Percentiles rank a stretch among this genome's conserved stretches.
These are phyloP conservation scores for Hemithea aestivaria DNA, from an alignment of 2,888 invertebrate species.

Conservation along the genomic window DNA sequence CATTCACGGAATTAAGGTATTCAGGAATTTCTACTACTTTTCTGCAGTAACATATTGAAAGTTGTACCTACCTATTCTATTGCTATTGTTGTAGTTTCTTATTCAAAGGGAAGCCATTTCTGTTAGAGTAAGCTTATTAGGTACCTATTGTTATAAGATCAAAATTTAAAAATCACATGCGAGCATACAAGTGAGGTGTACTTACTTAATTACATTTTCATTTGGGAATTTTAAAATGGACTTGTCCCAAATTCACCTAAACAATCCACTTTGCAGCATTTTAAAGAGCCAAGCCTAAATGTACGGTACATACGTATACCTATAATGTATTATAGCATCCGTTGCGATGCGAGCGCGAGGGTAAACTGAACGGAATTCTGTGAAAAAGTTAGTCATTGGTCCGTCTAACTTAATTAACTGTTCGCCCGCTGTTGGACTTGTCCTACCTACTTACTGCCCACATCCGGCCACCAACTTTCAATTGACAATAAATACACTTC, in stretches of 20 bases:
- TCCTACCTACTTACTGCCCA: constrained; percentile 4
- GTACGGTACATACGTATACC: not conserved
- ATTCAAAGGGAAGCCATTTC: too few species aligned
- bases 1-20: constrained; percentile 12
- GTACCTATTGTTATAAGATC: too few species aligned
- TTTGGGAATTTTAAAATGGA: too few species aligned
- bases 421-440: constrained; percentile 17
- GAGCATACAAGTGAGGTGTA: too few species aligned
- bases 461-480: constrained; percentile 18
- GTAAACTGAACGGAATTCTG: constrained; percentile 22
- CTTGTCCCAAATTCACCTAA: not conserved
- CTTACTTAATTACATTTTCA: too few species aligned
- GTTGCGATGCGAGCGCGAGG: constrained; percentile 6
- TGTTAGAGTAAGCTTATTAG: too few species aligned
- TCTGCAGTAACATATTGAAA: constrained; percentile 5
- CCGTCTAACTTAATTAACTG: constrained; percentile 26
- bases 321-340: not conserved
- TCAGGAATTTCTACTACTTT: constrained; percentile 6
- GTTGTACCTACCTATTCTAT: not conserved
- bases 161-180: too few species aligned
- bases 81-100: too few species aligned
- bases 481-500: constrained; percentile 22
- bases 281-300: constrained; percentile 1
- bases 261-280: constrained; percentile 7
- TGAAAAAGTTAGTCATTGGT: constrained; percentile 28